Base-by-base conservation (phyloP, 2,797 vertebrate genomes). In the Mallotus villosus region DNA sequence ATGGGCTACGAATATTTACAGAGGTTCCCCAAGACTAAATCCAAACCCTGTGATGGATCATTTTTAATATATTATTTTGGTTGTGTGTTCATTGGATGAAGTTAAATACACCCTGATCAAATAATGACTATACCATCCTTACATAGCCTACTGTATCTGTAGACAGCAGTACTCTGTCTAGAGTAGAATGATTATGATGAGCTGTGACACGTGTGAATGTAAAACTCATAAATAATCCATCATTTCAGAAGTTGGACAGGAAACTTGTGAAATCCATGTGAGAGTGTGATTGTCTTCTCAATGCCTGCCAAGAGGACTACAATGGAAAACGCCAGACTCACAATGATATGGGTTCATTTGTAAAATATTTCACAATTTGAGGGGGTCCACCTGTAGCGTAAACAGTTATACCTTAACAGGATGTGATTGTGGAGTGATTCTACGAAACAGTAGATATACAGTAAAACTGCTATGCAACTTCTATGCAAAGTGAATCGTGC, bases 1-100 rank as follows among this genome's bases (percentile, higher is more conserved):
- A 95, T 9, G 94, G 94, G 62, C 85, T 95, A 25, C 86, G 93
- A 74, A 94, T 95, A 88, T 95, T 94, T 73, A 95, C 94, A 19
- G 87, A 91, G 17, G 82, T 93, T 67, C 93, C 94, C 7, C 85
- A 88, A 75, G 81, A 90, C n/a, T 92, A 91, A 76, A 82, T 80
- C 19, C 24, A 67, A 70, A 22, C 21, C 1, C 1, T 37, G 60
- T 24, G 24, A 66, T 7, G 60, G 2, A 57, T 49, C 71, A 25
- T 67, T 29, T 22, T 16, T 49, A 19, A 4, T 70, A 79, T 84
- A 78, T 81, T 76, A 65, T 60, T 60, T 57, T 69, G 67, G 70
- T 24, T 7, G 14, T 9, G 46, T 68, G 57, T 32, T 34, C 7
- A 27, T 34, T 17, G 14, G 12, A 59, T n/a, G 8, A 55, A n/a